These are phyloP conservation scores for Drosophila ustulata DNA, from an alignment of 2,888 invertebrate genomes.

Conservation along the genomic window DNA sequence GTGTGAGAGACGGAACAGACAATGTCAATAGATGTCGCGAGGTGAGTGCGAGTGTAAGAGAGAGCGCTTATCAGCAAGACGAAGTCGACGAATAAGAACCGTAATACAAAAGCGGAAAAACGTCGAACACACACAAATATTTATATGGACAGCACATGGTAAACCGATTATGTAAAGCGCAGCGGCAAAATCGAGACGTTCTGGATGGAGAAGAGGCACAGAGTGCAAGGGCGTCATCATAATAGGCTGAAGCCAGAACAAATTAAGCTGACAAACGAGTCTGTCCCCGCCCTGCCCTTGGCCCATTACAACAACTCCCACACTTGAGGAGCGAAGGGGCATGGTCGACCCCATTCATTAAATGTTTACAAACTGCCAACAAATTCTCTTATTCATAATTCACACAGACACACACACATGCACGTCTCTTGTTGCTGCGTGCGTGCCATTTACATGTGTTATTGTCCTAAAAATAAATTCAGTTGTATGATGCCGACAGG, in stretches of 20 bases:
- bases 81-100: slow-evolving; percentile 22
- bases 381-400: slow-evolving; percentile 66
- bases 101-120: slow-evolving; percentile 2
- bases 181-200: slow-evolving; percentile 29
- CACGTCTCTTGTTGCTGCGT: slow-evolving; percentile 10
- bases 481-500: slow-evolving; percentile 70
- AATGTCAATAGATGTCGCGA: slow-evolving; percentile 35
- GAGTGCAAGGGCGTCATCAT: slow-evolving; percentile 31
- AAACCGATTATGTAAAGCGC: slow-evolving; percentile 72
- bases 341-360: slow-evolving; percentile 56
- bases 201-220: slow-evolving; percentile 7
- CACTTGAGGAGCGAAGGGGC: slow-evolving; percentile 15
- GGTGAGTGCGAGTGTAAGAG: slow-evolving; percentile 10
- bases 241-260: slow-evolving; percentile 43
- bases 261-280: slow-evolving; percentile 59
- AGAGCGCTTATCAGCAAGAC: slow-evolving; percentile 44
- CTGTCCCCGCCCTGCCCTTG: slow-evolving; percentile 46
- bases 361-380: slow-evolving; percentile 62
- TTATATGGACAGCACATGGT: slow-evolving; percentile 49
- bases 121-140: slow-evolving; percentile 4
- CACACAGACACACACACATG: slow-evolving; percentile 27
- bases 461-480: slow-evolving; percentile 76
- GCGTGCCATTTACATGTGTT: slow-evolving; percentile 60
- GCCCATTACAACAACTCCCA: slow-evolving; percentile 51
- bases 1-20: slow-evolving; percentile 20